Base-by-base conservation (phyloP, 2,888 invertebrate species). In the Emmelina monodactyla region DNA sequence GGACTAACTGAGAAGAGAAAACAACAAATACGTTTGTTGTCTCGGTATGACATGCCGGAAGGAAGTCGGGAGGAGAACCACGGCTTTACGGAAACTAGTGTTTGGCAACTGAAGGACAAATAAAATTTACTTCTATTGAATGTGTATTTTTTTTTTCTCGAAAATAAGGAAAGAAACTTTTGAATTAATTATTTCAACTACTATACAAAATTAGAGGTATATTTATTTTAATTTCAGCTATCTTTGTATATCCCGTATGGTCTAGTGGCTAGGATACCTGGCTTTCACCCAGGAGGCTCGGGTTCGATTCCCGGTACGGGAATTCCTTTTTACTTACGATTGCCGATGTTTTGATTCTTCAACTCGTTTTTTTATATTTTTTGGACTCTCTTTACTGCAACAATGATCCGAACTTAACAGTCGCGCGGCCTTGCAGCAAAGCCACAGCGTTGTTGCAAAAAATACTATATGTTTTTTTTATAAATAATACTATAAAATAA, bases 231-330 rank as follows among this genome's bases (percentile, higher is more conserved):
- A n/a, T n/a, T n/a, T n/a, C n/a, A n/a, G n/a, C n/a, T n/a, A n/a
- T n/a, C n/a, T n/a, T n/a, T n/a, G n/a, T n/a, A n/a, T n/a, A n/a
- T 82, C 82, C 82, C 82, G 81, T 82, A 83, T 82, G 82, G 82
- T 84, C 84, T 84, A 84, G 84, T 85, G 85, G 84, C 84, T 84
- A 85, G 84, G 84, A 85, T 85, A 84, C 84, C 84, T 84, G 84
- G 84, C 84, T 84, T 82, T 85, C 84, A 85, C 83, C 84, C 84
- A 84, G 84, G 84, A 85, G 85, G 85, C 85, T 85, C 84, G 85
- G 85, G 85, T 85, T 85, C 85, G 85, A 85, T 85, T 85, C 85
- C 85, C 84, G 85, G 84, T 84, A 85, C 82, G 83, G 84, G 83
- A 84, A 83, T n/a, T n/a, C 28, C 31, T 14, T 16, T 14, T 14